phyloP scores from a whole-genome alignment of 2,113 vertebrate species.

The Bostrychus sinensis region DNA sequence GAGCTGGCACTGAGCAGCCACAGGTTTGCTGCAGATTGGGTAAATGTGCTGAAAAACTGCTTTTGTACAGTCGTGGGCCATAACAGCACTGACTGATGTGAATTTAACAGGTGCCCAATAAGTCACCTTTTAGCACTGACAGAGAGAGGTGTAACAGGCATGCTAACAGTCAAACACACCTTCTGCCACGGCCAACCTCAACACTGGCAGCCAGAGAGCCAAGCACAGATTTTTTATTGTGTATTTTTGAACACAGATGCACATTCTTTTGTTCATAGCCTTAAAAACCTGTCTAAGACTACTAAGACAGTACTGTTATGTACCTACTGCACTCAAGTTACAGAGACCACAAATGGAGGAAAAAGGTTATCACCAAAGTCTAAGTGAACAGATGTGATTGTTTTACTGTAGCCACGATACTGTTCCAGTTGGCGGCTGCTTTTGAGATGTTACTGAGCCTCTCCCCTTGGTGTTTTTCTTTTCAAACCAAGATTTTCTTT shows the following conservation, averaged over 20 bases:
- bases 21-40: constrained; percentile 77
- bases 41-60: constrained; percentile 67
- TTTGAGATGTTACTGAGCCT: constrained; percentile 59
- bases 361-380: constrained; percentile 62
- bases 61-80: constrained; percentile 8
- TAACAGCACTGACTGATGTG: background rate
- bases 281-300: too few species aligned
- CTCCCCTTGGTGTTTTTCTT: constrained; percentile 61
- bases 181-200: constrained; percentile 13
- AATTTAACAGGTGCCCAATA: constrained; percentile 26
- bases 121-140: constrained; percentile 17
- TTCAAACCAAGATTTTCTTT: constrained; percentile 61
- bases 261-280: too few species aligned
- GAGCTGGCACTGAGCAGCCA: constrained; percentile 74
- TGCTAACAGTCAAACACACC: constrained; percentile 9
- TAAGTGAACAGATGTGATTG: constrained; percentile 67
- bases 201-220: constrained; percentile 14
- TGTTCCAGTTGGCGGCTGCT: constrained; percentile 63
- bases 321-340: constrained; percentile 31
- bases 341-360: constrained; percentile 37
- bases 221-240: too few species aligned
- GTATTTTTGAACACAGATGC: too few species aligned
- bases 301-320: constrained; percentile 14
- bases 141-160: background rate
- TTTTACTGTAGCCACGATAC: constrained; percentile 45